A percentile compares a stretch with the other conserved stretches of the same genome.
Evolutionary conservation across 2,797 vertebrate genomes (phyloP).

Genomic region (Scolopax bukidnonensis): DNA sequence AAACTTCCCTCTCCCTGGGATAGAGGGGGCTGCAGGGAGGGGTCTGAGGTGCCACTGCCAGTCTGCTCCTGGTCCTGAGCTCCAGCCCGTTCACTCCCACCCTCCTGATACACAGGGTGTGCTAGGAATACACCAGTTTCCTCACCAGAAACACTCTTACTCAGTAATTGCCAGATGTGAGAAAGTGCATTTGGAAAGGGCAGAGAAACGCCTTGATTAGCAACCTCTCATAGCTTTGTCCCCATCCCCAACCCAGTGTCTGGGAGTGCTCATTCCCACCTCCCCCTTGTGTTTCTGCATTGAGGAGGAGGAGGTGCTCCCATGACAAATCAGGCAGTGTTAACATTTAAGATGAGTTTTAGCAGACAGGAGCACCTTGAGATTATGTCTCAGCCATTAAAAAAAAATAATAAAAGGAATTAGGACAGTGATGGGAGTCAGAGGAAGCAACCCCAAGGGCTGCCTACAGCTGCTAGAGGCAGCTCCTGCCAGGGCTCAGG

Average conservation of each 20-base stretch:
- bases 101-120: neutral
- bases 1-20: accelerated
- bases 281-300: neutral
- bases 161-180: neutral
- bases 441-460: neutral
- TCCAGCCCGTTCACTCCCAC: neutral
- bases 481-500: neutral
- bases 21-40: neutral
- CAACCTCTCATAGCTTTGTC: neutral
- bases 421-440: accelerated
- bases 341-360: neutral
- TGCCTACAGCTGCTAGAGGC: neutral
- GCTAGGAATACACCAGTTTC: neutral
- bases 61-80: neutral
- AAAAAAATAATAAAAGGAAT: neutral
- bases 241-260: accelerated
- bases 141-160: neutral
- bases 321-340: neutral
- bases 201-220: neutral
- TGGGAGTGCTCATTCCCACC: neutral
- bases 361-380: neutral
- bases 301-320: neutral
- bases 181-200: neutral
- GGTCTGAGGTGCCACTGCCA: neutral
- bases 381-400: neutral